These are phyloP conservation scores for Ovis canadensis DNA, from an alignment of 2,113 vertebrate genomes.

Conservation along the genomic window DNA sequence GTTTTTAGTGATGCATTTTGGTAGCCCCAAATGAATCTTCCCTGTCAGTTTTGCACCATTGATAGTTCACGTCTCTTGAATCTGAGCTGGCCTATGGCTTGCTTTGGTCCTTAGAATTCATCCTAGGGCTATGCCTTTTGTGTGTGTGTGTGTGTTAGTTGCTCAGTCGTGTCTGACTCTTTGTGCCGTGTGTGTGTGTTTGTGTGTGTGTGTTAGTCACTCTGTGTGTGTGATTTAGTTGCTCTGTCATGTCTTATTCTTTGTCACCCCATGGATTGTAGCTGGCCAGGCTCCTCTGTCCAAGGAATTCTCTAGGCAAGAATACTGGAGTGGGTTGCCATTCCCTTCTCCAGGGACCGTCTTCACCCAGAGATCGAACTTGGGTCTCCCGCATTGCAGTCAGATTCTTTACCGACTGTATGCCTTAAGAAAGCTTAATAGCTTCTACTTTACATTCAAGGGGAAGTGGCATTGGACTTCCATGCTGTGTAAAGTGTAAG, in stretches of 20 bases:
- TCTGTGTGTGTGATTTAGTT: neutral
- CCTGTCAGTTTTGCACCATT: neutral
- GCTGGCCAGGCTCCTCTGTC: neutral
- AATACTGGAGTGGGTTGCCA: neutral
- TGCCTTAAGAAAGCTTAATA: neutral
- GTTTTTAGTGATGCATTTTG: neutral
- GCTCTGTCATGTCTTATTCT: rapidly evolving
- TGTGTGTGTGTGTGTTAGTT: neutral
- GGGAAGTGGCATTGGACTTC: neutral
- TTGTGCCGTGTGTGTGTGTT: neutral
- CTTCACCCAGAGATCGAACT: neutral
- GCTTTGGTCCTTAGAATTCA: neutral
- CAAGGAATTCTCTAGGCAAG: neutral
- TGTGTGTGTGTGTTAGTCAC: neutral
- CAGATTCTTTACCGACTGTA: neutral
- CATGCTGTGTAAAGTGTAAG: neutral
- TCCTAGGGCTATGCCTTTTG: neutral
- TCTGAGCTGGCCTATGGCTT: neutral
- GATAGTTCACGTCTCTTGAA: neutral
- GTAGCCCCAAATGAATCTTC: neutral
- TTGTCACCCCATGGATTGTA: neutral
- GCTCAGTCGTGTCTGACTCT: neutral
- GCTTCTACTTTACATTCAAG: neutral
- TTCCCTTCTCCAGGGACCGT: neutral
- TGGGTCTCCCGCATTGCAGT: neutral